Percentiles rank a stretch among this genome's conserved stretches.
These are phyloP conservation scores for Sebastiscus tertius DNA, from an alignment of 2,797 vertebrate genomes.

Conservation along the genomic window DNA sequence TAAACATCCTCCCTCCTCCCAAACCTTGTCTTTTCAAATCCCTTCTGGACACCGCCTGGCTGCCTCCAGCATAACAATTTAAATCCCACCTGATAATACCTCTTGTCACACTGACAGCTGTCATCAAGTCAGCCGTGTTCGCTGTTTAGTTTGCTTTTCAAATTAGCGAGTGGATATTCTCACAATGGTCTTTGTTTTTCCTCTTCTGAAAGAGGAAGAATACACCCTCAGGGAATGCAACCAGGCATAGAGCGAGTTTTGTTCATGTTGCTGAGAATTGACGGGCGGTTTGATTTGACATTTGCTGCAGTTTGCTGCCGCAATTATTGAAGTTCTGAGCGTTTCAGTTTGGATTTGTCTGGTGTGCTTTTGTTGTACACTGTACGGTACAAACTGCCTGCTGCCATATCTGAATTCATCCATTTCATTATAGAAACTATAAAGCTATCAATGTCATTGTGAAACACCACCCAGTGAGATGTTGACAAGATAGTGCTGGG, in stretches of 20 bases:
- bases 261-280: slow-evolving; percentile 45
- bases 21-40: slow-evolving; percentile 71
- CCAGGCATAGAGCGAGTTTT: slow-evolving; percentile 43
- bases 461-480: slow-evolving; percentile 3
- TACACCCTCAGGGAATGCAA: slow-evolving; percentile 53
- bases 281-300: slow-evolving; percentile 56
- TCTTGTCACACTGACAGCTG: slow-evolving; percentile 81
- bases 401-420: slow-evolving; percentile 18
- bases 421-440: background rate
- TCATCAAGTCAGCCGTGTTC: slow-evolving; percentile 77
- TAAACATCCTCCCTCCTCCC: slow-evolving; percentile 46
- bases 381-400: slow-evolving; percentile 3
- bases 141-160: slow-evolving; percentile 70
- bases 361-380: background rate
- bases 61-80: slow-evolving; percentile 81
- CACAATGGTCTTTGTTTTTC: slow-evolving; percentile 67
- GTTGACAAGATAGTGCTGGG: background rate
- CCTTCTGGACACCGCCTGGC: slow-evolving; percentile 76
- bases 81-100: slow-evolving; percentile 83
- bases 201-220: slow-evolving; percentile 35
- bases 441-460: slow-evolving; percentile 10
- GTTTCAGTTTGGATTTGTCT: slow-evolving; percentile 31
- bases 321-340: slow-evolving; percentile 35
- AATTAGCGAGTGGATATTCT: slow-evolving; percentile 79
- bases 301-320: slow-evolving; percentile 48